Conservation (phyloP, 2,888 invertebrate species). For the Apodemia hepburni region DNA sequence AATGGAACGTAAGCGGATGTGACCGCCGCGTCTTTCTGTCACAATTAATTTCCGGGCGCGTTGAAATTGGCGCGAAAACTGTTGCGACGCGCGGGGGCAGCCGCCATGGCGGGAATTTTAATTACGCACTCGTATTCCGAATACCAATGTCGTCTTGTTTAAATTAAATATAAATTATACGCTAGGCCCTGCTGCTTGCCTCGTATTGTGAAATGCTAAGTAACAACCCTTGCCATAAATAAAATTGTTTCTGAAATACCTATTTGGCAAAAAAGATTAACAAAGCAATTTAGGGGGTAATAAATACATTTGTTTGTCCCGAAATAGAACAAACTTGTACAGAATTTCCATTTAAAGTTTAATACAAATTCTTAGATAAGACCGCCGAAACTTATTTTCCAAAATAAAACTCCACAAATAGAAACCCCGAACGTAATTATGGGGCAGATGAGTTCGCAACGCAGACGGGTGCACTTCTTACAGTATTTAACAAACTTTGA, state of each 20-base stretch:
- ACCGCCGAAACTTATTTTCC: constrained; percentile 32
- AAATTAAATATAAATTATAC: constrained; percentile 81
- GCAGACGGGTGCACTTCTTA: constrained; percentile 74
- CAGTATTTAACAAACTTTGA: constrained; percentile 77
- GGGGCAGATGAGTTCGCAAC: constrained; percentile 59
- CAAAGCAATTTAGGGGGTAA: constrained; percentile 10
- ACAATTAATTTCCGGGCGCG: constrained; percentile 80
- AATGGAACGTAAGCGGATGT: constrained; percentile 74
- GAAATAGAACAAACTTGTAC: constrained; percentile 17
- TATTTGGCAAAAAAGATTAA: constrained; percentile 11
- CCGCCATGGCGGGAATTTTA: constrained; percentile 77
- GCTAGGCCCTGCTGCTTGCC: constrained; percentile 69
- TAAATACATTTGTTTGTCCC: constrained; percentile 9
- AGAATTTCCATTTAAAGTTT: constrained; percentile 22
- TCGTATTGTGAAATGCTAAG: constrained; percentile 66
- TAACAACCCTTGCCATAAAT: constrained; percentile 52
- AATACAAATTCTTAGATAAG: constrained; percentile 21
- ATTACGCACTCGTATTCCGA: constrained; percentile 80
- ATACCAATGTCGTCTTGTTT: constrained; percentile 80
- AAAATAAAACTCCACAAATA: constrained; percentile 37
- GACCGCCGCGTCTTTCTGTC: constrained; percentile 79
- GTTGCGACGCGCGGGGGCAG: constrained; percentile 61
- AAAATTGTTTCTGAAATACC: constrained; percentile 9
- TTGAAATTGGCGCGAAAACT: constrained; percentile 81
- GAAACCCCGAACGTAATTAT: constrained; percentile 67